Evolutionary conservation across 2,888 invertebrate species (phyloP).

Genomic region (Lithophane socia): DNA sequence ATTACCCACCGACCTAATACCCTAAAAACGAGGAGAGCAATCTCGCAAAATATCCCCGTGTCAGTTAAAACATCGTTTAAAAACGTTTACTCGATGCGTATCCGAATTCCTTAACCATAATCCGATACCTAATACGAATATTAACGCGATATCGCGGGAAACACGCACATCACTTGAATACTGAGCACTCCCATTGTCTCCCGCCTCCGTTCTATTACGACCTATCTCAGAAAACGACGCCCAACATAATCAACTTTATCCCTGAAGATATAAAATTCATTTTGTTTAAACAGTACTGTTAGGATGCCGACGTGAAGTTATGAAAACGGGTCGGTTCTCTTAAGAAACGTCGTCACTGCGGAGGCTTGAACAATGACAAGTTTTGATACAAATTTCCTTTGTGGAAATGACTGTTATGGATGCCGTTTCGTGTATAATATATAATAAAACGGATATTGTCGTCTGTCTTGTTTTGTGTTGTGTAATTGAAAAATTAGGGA

Average conservation of each 20-base stretch:
- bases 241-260: slow-evolving; percentile 69
- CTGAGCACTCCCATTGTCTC: slow-evolving; percentile 79
- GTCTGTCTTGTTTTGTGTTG: slow-evolving; percentile 59
- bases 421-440: slow-evolving; percentile 69
- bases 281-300: slow-evolving; percentile 61
- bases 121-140: slow-evolving; percentile 80
- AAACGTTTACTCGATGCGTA: slow-evolving; percentile 67
- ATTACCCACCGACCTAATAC: slow-evolving; percentile 55
- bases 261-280: slow-evolving; percentile 63
- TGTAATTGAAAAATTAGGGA: slow-evolving; percentile 59
- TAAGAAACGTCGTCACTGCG: slow-evolving; percentile 67
- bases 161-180: slow-evolving; percentile 79
- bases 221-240: slow-evolving; percentile 53
- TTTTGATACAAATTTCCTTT: slow-evolving; percentile 84
- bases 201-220: slow-evolving; percentile 52
- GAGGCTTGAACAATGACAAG: slow-evolving; percentile 75
- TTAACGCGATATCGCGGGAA: slow-evolving; percentile 83
- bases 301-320: slow-evolving; percentile 72
- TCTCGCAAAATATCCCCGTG: slow-evolving; percentile 41
- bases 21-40: slow-evolving; percentile 25
- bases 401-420: slow-evolving; percentile 77
- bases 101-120: slow-evolving; percentile 73
- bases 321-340: slow-evolving; percentile 70
- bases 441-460: slow-evolving; percentile 66
- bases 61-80: slow-evolving; percentile 67